Evolutionary conservation across 2,888 invertebrate species (phyloP).

Genomic region (Leucozona laternaria): DNA sequence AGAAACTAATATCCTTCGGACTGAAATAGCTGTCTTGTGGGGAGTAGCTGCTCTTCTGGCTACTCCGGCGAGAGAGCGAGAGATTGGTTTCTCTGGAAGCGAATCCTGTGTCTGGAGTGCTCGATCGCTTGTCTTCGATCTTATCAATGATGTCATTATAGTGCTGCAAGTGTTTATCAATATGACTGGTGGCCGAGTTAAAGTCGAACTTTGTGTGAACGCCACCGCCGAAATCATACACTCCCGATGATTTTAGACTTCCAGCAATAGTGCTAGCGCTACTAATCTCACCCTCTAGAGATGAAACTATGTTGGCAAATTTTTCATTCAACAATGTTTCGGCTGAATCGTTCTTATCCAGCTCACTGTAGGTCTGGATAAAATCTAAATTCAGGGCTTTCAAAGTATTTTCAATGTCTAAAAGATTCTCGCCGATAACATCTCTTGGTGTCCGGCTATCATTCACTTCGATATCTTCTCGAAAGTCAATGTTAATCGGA

Average conservation of each 20-base stretch:
- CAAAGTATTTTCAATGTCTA: slow-evolving; percentile 83
- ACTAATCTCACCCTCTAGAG: slow-evolving; percentile 82
- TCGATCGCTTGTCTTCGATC: slow-evolving; percentile 83
- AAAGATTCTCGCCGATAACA: slow-evolving; percentile 82
- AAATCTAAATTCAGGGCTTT: slow-evolving; percentile 84
- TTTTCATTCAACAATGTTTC: slow-evolving; percentile 83
- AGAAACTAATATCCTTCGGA: slow-evolving; percentile 78
- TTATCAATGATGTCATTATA: slow-evolving; percentile 75
- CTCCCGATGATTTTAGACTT: slow-evolving; percentile 81
- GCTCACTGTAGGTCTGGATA: slow-evolving; percentile 83
- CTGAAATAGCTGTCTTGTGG: slow-evolving; percentile 82
- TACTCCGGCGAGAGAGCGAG: slow-evolving; percentile 83
- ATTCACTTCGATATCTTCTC: slow-evolving; percentile 72
- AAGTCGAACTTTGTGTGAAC: slow-evolving; percentile 81
- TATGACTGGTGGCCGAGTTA: slow-evolving; percentile 82
- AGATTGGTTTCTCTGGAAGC: slow-evolving; percentile 83
- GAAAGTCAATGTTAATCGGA: slow-evolving; percentile 83
- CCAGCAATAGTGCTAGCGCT: slow-evolving; percentile 79
- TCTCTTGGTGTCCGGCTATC: slow-evolving; percentile 78
- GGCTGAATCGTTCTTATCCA: slow-evolving; percentile 84
- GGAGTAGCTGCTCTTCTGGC: slow-evolving; percentile 83
- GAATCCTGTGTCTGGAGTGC: slow-evolving; percentile 83
- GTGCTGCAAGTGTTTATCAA: slow-evolving; percentile 83
- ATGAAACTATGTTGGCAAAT: slow-evolving; percentile 80
- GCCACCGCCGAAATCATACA: slow-evolving; percentile 81